Base-by-base conservation (phyloP, 2,888 invertebrate genomes). In the Eupithecia tripunctaria region DNA sequence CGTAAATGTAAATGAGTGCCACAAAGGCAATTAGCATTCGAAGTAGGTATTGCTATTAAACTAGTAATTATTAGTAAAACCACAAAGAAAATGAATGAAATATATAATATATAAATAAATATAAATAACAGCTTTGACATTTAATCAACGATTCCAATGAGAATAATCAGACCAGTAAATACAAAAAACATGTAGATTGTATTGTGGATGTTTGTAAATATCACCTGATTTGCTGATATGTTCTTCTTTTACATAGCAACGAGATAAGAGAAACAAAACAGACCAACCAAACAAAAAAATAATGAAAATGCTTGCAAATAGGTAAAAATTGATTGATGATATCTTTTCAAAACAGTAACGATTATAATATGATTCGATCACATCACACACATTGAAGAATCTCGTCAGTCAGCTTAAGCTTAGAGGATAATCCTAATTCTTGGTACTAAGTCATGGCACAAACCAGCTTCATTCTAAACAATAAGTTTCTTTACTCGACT, bases 1-100 rank as follows among this genome's bases (percentile, higher is more conserved):
- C 6, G 15, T 18, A 60, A 60, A 60, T 60, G 60, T 60, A 60
- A 60, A 60, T 29, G 18, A 60, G 59, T 29, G 18, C 60, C 60
- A 60, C 27, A 29, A 10, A 10, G 25, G 12, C n/a, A 14, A 56
- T n/a, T 51, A 21, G 51, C n/a, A 18, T 18, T 43, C 43, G n/a
- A 51, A 25, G 8, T 36, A 36, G 36, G 36, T 29, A 60, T 29
- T 29, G 15, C 14, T 7, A 59, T 27, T 8, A 59, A 59, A 59
- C 60, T 29, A 60, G 18, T 60, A 60, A 18, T 25, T 12, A 59
- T 60, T 60, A 60, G 21, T 56, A 12, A 25, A 56, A 56, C 51
- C 51, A 56, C 51, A 56, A 56, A 56, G 21, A 51, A 21, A 1
- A n/a, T 5, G 10, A 21, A 51, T 14, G 6, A 25, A 4, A 10